Percentiles rank a stretch among this genome's conserved stretches.
Evolutionary conservation across 2,797 vertebrate species (phyloP).

Genomic region (Anguilla obscura): DNA sequence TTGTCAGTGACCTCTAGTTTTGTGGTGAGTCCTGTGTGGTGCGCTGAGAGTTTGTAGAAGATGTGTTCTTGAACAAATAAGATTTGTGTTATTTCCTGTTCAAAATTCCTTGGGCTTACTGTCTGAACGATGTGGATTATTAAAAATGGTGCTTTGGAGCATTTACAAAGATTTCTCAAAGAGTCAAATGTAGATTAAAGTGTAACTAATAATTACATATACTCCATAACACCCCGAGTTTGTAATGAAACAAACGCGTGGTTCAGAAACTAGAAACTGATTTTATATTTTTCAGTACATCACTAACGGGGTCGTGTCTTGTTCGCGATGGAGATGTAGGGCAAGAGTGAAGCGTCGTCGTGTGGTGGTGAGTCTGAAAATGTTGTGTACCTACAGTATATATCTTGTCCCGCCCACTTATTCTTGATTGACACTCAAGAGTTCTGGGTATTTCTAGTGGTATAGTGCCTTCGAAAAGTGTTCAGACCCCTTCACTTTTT

Average conservation of each 20-base stretch:
- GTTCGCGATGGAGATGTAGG: constrained; percentile 19
- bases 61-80: background rate
- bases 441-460: background rate
- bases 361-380: background rate
- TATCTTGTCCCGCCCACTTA: background rate
- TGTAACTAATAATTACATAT: background rate
- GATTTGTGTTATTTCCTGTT: background rate
- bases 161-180: background rate
- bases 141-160: background rate
- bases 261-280: background rate
- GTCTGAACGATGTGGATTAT: background rate
- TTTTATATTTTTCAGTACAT: constrained; percentile 32
- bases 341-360: constrained; percentile 3
- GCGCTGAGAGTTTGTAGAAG: background rate
- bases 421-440: background rate
- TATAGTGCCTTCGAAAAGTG: no score
- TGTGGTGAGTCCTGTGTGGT: constrained; percentile 21
- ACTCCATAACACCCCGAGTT: background rate
- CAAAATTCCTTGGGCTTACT: background rate
- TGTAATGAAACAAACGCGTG: background rate
- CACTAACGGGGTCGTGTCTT: constrained; percentile 19
- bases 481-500: no score
- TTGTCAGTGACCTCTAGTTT: background rate
- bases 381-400: background rate
- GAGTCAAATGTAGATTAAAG: background rate